A percentile compares a stretch with the other conserved stretches of the same genome.
Conservation (phyloP, 2,113 vertebrate species). For the Tamias sibiricus region DNA sequence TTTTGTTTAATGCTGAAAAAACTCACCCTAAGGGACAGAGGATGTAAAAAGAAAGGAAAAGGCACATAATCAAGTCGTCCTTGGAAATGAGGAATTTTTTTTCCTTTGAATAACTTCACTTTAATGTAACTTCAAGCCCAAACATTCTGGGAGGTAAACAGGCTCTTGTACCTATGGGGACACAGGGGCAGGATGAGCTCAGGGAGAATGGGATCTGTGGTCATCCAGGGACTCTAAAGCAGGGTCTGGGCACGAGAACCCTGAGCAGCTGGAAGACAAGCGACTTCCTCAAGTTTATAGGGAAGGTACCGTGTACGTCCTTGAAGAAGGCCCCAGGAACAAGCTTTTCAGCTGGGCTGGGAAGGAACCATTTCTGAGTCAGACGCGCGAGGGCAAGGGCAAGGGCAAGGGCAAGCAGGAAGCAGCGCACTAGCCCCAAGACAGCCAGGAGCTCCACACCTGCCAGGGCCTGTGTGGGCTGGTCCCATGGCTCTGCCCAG, state of each 20-base stretch:
- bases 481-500: background rate
- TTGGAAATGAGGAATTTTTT: conserved; percentile 79
- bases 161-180: conserved; percentile 14
- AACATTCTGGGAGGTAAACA: conserved; percentile 40
- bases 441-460: background rate
- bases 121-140: conserved; percentile 54
- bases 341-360: background rate
- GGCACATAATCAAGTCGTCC: conserved; percentile 82
- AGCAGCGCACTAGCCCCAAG: background rate
- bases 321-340: background rate
- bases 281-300: background rate
- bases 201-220: accelerated
- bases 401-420: background rate
- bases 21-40: conserved; percentile 11
- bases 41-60: conserved; percentile 82
- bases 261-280: conserved; percentile 47
- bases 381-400: background rate
- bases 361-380: background rate
- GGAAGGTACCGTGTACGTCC: background rate
- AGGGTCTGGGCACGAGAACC: background rate
- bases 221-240: background rate
- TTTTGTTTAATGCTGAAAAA: conserved; percentile 66
- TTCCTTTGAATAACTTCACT: conserved; percentile 62
- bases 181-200: background rate
- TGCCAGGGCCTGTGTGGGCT: background rate